Conservation (phyloP, 2,888 invertebrate species). For the Teinopalpus imperialis region DNA sequence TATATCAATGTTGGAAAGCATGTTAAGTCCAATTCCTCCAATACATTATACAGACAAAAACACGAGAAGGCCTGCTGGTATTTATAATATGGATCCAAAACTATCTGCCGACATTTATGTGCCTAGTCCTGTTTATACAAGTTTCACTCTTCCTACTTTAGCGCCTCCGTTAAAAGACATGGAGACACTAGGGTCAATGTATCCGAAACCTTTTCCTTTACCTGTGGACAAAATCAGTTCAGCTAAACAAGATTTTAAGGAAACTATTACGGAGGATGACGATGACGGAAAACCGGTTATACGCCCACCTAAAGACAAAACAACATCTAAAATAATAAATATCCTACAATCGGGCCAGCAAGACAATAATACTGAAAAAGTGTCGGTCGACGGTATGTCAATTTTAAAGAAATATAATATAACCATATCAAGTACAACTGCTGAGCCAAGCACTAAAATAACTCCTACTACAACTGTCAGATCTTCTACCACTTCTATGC, state of each 20-base stretch:
- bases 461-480: constrained; percentile 26
- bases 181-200: constrained; percentile 83
- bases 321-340: constrained; percentile 67
- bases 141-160: constrained; percentile 85
- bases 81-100: constrained; percentile 56
- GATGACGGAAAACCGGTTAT: constrained; percentile 69
- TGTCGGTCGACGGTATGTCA: constrained; percentile 70
- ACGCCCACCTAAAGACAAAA: constrained; percentile 74
- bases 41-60: constrained; percentile 54
- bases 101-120: constrained; percentile 61
- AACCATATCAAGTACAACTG: constrained; percentile 31
- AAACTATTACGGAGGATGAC: constrained; percentile 42
- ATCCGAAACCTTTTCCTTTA: constrained; percentile 85
- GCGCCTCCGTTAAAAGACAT: constrained; percentile 82
- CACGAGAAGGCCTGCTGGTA: constrained; percentile 49
- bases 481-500: neutral
- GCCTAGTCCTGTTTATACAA: constrained; percentile 83
- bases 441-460: constrained; percentile 34
- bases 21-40: constrained; percentile 63
- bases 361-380: constrained; percentile 63
- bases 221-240: constrained; percentile 85
- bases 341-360: constrained; percentile 58
- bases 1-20: constrained; percentile 67
- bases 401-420: constrained; percentile 63
- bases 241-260: constrained; percentile 56